A percentile compares a stretch with the other conserved stretches of the same genome.
Conservation (phyloP, 2,888 invertebrate genomes). For the Aphodius granarius region DNA sequence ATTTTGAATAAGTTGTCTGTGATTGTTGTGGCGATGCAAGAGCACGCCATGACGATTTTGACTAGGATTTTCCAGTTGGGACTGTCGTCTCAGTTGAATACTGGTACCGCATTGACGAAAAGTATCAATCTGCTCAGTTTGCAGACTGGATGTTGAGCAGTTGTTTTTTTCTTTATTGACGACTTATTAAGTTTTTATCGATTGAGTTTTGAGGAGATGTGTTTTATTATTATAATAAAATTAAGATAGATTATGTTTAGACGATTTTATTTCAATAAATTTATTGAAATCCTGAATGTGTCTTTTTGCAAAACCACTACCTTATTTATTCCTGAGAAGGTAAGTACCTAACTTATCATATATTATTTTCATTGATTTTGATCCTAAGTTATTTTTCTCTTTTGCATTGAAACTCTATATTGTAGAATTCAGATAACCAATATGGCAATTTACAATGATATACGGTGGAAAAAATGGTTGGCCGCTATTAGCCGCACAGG, state of each 20-base stretch:
- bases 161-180: background rate
- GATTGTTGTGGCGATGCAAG: constrained; percentile 80
- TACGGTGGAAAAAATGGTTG: no score
- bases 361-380: no score
- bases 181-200: background rate
- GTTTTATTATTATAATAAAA: background rate
- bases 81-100: constrained; percentile 75
- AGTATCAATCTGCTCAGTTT: constrained; percentile 80
- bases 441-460: no score
- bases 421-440: no score
- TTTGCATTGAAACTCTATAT: no score
- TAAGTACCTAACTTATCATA: no score
- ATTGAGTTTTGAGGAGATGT: background rate
- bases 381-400: no score
- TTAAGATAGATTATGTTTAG: no score
- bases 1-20: constrained; percentile 83
- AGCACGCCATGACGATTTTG: constrained; percentile 78
- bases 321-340: background rate
- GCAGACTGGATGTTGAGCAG: constrained; percentile 73
- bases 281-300: background rate
- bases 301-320: background rate
- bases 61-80: constrained; percentile 82
- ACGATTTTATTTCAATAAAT: background rate
- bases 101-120: constrained; percentile 74
- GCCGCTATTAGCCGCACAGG: no score